Percentiles rank a stretch among this genome's conserved stretches.
Conservation (phyloP, 2,888 invertebrate genomes). For the Arrhopalites spinosus region DNA sequence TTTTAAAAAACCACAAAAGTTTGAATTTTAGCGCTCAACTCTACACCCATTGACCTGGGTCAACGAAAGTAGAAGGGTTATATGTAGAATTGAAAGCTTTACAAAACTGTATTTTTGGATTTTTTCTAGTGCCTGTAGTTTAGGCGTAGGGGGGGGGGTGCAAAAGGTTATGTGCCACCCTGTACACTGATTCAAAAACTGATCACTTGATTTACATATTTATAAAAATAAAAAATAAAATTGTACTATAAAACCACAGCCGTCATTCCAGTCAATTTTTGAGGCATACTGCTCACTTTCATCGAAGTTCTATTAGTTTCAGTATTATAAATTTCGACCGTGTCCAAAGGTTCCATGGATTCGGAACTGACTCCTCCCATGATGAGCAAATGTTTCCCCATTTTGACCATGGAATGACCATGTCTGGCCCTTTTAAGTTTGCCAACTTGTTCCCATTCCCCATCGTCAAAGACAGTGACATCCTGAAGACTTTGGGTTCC, state of each 20-base stretch:
- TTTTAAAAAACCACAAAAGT: too few species aligned
- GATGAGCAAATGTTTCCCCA: constrained; percentile 67
- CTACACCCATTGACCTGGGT: too few species aligned
- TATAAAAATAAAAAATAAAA: not conserved
- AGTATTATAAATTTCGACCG: constrained; percentile 66
- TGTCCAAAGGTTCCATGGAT: constrained; percentile 68
- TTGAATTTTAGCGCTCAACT: too few species aligned
- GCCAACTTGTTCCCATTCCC: constrained; percentile 66
- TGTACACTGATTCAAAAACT: too few species aligned
- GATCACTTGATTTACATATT: too few species aligned
- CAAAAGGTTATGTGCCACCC: too few species aligned
- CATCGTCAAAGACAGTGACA: constrained; percentile 65
- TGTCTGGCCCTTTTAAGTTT: constrained; percentile 70
- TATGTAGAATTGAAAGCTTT: too few species aligned
- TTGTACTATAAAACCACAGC: constrained; percentile 21
- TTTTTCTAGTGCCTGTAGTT: too few species aligned
- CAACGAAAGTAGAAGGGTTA: too few species aligned
- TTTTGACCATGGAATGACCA: constrained; percentile 69
- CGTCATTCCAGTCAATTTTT: constrained; percentile 26
- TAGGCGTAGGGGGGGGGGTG: too few species aligned
- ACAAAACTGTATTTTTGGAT: too few species aligned
- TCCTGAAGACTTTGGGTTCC: constrained; percentile 11
- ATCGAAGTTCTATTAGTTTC: constrained; percentile 29
- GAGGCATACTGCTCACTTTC: constrained; percentile 20
- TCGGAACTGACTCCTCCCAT: constrained; percentile 71